phyloP scores from a whole-genome alignment of 2,113 vertebrate genomes.

The Apus apus region DNA sequence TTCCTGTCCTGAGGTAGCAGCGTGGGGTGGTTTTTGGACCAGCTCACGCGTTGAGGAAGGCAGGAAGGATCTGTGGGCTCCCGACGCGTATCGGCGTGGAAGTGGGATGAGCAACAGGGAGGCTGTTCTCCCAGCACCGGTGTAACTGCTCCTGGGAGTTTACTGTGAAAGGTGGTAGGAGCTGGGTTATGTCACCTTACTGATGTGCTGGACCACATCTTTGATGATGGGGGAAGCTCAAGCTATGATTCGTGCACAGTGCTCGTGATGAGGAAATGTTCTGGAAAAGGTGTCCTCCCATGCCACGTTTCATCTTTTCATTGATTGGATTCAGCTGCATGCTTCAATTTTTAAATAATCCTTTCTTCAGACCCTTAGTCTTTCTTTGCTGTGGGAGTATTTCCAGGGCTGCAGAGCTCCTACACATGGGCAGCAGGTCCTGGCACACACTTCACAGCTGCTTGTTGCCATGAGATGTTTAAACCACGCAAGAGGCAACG shows the following conservation, averaged over 20 bases:
- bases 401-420: neutral
- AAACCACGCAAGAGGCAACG: rapidly evolving
- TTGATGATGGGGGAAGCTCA: neutral
- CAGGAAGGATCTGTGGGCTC: neutral
- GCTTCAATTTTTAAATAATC: neutral
- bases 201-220: neutral
- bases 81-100: neutral
- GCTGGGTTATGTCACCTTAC: neutral
- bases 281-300: neutral
- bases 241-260: neutral
- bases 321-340: neutral
- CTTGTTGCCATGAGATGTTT: neutral
- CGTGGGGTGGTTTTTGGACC: neutral
- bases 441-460: neutral
- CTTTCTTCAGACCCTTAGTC: neutral
- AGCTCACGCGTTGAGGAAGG: neutral
- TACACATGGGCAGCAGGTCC: neutral
- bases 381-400: neutral
- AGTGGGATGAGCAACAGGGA: conserved; percentile 4
- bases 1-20: neutral
- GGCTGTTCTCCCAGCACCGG: neutral
- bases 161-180: neutral
- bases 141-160: neutral
- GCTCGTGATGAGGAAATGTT: neutral
- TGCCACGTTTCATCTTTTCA: neutral